A percentile compares a stretch with the other conserved stretches of the same genome.
Conservation (phyloP, 2,113 vertebrate species). For the Mixornis gularis region DNA sequence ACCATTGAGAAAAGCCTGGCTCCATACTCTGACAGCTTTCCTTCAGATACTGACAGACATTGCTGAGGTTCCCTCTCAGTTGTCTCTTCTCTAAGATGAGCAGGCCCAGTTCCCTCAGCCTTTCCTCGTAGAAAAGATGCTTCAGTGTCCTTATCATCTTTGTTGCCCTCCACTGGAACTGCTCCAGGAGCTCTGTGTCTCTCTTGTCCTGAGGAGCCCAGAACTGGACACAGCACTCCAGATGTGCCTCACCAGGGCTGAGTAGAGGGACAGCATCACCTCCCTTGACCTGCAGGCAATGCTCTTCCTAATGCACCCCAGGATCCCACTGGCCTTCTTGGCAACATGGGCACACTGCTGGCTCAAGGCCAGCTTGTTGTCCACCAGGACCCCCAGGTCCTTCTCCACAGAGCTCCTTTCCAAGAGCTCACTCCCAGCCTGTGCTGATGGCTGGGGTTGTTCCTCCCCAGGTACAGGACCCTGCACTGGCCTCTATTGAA, state of each 20-base stretch:
- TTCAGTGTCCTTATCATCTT: not conserved
- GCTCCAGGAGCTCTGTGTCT: not conserved
- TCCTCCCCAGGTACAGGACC: not conserved
- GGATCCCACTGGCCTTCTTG: too few species aligned
- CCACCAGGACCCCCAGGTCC: not conserved
- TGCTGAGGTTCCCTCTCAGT: not conserved
- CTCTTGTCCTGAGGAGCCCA: not conserved
- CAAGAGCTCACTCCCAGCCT: not conserved
- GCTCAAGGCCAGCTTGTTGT: not conserved
- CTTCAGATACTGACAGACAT: not conserved
- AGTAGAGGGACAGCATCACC: not conserved
- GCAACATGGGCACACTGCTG: not conserved
- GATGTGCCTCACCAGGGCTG: not conserved
- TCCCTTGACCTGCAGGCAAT: fast-evolving
- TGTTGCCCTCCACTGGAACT: not conserved
- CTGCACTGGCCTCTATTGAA: not conserved
- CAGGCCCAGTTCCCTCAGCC: not conserved
- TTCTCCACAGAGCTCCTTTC: not conserved
- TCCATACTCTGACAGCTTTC: not conserved
- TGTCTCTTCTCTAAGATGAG: not conserved
- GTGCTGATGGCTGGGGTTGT: not conserved
- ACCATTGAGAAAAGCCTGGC: not conserved
- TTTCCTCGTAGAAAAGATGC: not conserved
- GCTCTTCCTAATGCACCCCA: not conserved
- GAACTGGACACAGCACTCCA: not conserved